Conservation (phyloP, 1,140 invertebrate species). For the Ericerus pela region DNA sequence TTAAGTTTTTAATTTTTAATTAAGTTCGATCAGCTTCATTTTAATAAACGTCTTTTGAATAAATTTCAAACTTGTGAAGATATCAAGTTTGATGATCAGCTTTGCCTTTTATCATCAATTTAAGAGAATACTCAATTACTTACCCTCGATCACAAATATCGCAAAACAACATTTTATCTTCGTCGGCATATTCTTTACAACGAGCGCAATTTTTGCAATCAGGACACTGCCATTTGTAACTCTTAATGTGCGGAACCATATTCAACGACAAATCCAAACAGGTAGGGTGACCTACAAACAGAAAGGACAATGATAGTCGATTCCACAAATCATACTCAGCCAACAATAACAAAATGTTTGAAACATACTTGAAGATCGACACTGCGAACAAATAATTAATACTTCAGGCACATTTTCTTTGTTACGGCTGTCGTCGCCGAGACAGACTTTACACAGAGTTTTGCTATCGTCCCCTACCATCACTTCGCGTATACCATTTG, state of each 20-base stretch:
- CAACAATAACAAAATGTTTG: too few species aligned
- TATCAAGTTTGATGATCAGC: too few species aligned
- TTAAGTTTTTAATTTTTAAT: too few species aligned
- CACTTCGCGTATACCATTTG: neutral
- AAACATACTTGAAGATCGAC: conserved; percentile 52
- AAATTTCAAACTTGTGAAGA: too few species aligned
- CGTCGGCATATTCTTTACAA: conserved; percentile 70
- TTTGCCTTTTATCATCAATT: too few species aligned
- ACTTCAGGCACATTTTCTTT: conserved; percentile 34
- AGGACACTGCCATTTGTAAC: conserved; percentile 86
- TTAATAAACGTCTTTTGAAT: too few species aligned
- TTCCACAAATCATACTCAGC: too few species aligned
- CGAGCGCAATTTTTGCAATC: conserved; percentile 84
- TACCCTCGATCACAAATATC: conserved; percentile 88
- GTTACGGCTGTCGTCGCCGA: conserved; percentile 28
- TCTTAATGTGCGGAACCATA: conserved; percentile 65
- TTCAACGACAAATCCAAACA: conserved; percentile 70
- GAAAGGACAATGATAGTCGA: too few species aligned
- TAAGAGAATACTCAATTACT: too few species aligned
- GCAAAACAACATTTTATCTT: conserved; percentile 91
- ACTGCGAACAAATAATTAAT: conserved; percentile 54
- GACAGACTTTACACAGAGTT: conserved; percentile 33
- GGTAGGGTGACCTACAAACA: conserved; percentile 56
- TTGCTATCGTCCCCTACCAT: neutral
- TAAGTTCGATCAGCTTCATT: too few species aligned